Evolutionary conservation across 2,797 vertebrate genomes (phyloP).

Genomic region (Serranus cabrilla): DNA sequence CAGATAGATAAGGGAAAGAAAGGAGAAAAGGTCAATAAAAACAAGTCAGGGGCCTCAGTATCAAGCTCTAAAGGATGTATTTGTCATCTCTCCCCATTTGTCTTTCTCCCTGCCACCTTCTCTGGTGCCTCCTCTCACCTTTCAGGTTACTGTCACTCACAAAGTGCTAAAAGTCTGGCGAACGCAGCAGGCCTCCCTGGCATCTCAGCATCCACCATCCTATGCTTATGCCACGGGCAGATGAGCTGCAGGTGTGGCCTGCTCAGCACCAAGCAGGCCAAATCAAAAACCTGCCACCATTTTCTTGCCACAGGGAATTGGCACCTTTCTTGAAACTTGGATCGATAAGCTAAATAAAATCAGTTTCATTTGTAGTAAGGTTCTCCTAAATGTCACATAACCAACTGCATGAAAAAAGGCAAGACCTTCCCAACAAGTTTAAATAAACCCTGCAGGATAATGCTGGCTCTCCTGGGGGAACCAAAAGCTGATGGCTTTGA

Average conservation of each 20-base stretch:
- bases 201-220: constrained; percentile 47
- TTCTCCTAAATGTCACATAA: constrained; percentile 78
- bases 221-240: constrained; percentile 42
- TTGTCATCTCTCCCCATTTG: constrained; percentile 69
- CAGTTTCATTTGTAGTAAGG: constrained; percentile 66
- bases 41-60: constrained; percentile 50
- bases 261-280: constrained; percentile 19
- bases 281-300: constrained; percentile 54
- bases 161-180: constrained; percentile 57
- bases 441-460: constrained; percentile 87
- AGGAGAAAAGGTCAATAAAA: constrained; percentile 75
- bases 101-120: constrained; percentile 40
- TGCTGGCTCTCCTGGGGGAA: constrained; percentile 82
- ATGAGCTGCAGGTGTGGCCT: constrained; percentile 55
- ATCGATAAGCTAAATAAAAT: constrained; percentile 73
- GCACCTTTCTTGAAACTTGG: constrained; percentile 30
- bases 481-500: constrained; percentile 85
- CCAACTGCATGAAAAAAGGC: constrained; percentile 73
- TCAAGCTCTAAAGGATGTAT: constrained; percentile 63
- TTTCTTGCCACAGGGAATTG: constrained; percentile 52
- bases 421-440: constrained; percentile 85
- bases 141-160: constrained; percentile 65
- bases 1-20: constrained; percentile 51
- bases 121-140: constrained; percentile 52
- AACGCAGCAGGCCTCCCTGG: constrained; percentile 30